These are phyloP conservation scores for Geotrypetes seraphini DNA, from an alignment of 2,797 vertebrate species.

Conservation along the genomic window DNA sequence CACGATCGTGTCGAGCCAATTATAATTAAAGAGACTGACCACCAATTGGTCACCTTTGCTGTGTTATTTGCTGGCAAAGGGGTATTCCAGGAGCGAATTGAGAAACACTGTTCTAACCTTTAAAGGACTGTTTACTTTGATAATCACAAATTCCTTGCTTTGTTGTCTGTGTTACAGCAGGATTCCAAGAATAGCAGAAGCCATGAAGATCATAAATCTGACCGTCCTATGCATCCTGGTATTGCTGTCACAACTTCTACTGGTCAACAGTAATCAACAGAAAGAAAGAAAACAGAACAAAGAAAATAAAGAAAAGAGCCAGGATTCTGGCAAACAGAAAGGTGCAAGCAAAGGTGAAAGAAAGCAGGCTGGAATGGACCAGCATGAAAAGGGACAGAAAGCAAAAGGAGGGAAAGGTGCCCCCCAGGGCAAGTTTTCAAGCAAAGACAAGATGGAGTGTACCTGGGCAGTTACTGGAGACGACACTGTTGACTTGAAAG, in stretches of 20 bases:
- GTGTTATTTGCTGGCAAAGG: no score
- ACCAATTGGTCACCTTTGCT: no score
- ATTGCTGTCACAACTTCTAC: constrained; percentile 48
- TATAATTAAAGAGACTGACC: no score
- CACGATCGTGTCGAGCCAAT: no score
- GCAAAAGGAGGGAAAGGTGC: constrained; percentile 18
- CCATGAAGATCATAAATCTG: constrained; percentile 46
- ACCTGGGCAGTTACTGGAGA: constrained; percentile 53
- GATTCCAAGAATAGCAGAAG: background rate
- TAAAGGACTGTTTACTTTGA: no score
- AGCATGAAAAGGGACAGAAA: constrained; percentile 16
- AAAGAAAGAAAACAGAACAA: constrained; percentile 28
- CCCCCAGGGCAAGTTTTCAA: constrained; percentile 56
- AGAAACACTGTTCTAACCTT: no score
- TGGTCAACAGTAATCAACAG: constrained; percentile 41
- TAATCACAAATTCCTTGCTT: no score
- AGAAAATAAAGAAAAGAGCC: constrained; percentile 13
- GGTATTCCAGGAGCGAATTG: no score
- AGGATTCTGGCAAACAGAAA: background rate
- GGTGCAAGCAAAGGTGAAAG: background rate
- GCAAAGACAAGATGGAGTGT: constrained; percentile 62
- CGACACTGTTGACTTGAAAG: constrained; percentile 25
- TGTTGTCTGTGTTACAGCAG: no score
- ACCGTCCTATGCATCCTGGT: constrained; percentile 47
- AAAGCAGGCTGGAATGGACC: background rate